Percentiles rank a stretch among this genome's conserved stretches.
Evolutionary conservation across 2,113 vertebrate genomes (phyloP).

Genomic region (Pedetes capensis): DNA sequence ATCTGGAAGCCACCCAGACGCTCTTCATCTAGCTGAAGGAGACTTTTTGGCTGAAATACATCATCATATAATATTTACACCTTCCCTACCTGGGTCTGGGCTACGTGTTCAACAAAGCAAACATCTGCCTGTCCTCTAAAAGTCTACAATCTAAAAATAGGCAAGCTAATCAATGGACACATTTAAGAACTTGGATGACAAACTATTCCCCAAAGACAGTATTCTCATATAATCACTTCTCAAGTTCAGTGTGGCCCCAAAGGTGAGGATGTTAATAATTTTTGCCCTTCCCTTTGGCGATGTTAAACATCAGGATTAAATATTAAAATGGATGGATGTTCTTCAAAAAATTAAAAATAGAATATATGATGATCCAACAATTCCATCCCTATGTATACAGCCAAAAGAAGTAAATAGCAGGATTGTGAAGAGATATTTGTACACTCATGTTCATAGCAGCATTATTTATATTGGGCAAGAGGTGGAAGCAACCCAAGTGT

Average conservation of each 20-base stretch:
- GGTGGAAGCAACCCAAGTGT: not conserved
- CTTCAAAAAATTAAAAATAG: conserved; percentile 39
- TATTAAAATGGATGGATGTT: conserved; percentile 7
- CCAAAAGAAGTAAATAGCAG: conserved; percentile 31
- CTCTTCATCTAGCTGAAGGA: conserved; percentile 59
- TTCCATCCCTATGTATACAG: not conserved
- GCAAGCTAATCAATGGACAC: not conserved
- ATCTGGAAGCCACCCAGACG: conserved; percentile 53
- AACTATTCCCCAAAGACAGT: conserved; percentile 23
- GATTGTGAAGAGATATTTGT: not conserved
- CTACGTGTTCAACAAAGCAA: conserved; percentile 46
- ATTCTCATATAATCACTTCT: conserved; percentile 32
- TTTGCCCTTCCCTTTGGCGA: conserved; percentile 41
- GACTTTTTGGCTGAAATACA: conserved; percentile 46
- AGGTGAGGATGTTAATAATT: conserved; percentile 26
- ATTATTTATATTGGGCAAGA: not conserved
- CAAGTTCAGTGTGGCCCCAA: conserved; percentile 10
- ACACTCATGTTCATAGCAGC: not conserved
- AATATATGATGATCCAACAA: conserved; percentile 25
- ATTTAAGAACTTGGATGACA: conserved; percentile 39
- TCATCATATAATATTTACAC: conserved; percentile 54
- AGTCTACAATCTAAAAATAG: conserved; percentile 62
- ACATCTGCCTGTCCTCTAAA: conserved; percentile 59
- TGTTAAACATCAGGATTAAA: not conserved
- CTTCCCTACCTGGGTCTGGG: conserved; percentile 41